phyloP scores from a whole-genome alignment of 2,797 vertebrate genomes.

The Lophura swinhoii region DNA sequence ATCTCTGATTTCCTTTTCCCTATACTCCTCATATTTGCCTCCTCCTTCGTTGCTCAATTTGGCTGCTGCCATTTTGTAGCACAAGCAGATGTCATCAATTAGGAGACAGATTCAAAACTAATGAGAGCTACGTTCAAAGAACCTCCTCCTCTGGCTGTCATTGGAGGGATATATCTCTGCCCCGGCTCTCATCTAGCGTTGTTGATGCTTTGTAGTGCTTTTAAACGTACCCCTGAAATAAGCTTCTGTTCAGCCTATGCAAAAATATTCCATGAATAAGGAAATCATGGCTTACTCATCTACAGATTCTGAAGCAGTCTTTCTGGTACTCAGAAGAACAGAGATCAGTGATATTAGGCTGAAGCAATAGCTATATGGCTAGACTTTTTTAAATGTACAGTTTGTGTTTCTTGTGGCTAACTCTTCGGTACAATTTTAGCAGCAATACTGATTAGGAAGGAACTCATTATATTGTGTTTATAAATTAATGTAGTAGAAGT shows the following conservation, averaged over 20 bases:
- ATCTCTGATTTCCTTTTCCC: slow-evolving; percentile 70
- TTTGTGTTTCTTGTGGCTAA: background rate
- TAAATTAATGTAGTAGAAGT: background rate
- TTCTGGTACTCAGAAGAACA: background rate
- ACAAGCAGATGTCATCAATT: slow-evolving; percentile 1
- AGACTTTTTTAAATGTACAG: background rate
- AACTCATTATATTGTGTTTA: background rate
- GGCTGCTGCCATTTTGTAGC: background rate
- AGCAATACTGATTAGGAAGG: background rate
- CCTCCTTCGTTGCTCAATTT: slow-evolving; percentile 13
- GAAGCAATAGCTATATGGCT: background rate
- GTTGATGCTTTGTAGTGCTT: background rate
- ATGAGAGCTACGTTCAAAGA: background rate
- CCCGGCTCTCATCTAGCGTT: background rate
- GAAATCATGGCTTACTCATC: background rate
- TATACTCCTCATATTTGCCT: slow-evolving; percentile 41
- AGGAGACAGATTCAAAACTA: background rate
- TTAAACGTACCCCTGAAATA: background rate
- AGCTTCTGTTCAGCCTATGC: background rate
- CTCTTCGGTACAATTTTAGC: background rate
- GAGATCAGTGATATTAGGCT: background rate
- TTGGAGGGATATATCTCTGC: background rate
- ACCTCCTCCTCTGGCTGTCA: background rate
- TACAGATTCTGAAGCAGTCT: background rate
- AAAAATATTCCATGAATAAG: background rate